Base-by-base conservation (phyloP, 2,888 invertebrate species). In the Rhagium mordax region DNA sequence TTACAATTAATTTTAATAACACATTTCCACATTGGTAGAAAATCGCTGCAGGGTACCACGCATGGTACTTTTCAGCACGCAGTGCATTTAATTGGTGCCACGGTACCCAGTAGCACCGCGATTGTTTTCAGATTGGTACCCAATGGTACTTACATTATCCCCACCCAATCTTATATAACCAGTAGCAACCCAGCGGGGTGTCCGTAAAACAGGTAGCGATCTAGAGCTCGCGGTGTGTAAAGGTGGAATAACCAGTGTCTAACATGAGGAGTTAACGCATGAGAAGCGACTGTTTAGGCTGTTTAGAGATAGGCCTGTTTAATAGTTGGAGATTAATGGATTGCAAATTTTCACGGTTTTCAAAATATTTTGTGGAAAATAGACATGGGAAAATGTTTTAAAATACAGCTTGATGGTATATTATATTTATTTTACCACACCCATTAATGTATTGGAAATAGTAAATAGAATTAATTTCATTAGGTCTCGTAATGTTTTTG, bases 21-120 rank as follows among this genome's bases (percentile, higher is more conserved):
- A 18, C 66, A 66, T 66, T 66, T 66, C 66, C 55, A 66, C 66
- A 66, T 66, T 55, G 66, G 66, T 41, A 66, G 53, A 47, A 55
- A 66, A 66, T 41, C 55, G 66, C 66, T 55, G 18, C 0, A 4
- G 29, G 65, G 51, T 53, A 61, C 60, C 18, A 49, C 53, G 60
- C 47, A 62, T 24, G 59, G 67, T 67, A 59, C 60, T 49, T 55
- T 59, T 59, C 51, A 53, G 67, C 70, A 66, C 73, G 69, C 73
- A 57, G 41, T 70, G 71, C 70, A 64, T 77, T 74, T 79, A 81
- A 81, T 81, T 81, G 79, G 81, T 75, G 70, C 70, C 77, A 70
- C 74, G 75, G 74, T 81, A 80, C 79, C 79, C 81, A 80, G 81
- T 81, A 81, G 81, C 79, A 73, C 62, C 27, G 72, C 74, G 72